These are phyloP conservation scores for Schizopygopsis malacanthus DNA, from an alignment of 2,797 vertebrate genomes.

Conservation along the genomic window DNA sequence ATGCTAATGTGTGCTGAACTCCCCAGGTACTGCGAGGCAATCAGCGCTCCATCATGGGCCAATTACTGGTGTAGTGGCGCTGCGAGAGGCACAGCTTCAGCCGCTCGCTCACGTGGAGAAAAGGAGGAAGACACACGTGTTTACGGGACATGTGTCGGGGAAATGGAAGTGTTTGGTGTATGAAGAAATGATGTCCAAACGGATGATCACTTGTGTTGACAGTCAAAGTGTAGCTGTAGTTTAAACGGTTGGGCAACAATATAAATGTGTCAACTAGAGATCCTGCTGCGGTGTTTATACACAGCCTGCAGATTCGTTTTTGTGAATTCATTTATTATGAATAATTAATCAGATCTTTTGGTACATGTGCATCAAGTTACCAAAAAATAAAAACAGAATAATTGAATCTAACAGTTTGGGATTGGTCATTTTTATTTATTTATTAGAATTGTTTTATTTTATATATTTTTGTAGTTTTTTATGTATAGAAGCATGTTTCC, in stretches of 20 bases:
- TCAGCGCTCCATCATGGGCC: conserved; percentile 46
- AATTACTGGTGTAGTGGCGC: conserved; percentile 35
- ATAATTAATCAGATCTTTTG: background rate
- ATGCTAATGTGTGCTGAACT: conserved; percentile 43
- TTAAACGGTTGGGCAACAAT: background rate
- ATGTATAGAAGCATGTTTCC: background rate
- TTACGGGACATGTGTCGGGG: background rate
- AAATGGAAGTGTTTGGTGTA: background rate
- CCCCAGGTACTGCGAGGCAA: conserved; percentile 40
- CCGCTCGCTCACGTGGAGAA: background rate
- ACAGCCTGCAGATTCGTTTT: background rate
- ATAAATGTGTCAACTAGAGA: background rate
- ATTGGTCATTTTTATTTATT: no score
- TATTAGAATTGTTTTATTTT: no score
- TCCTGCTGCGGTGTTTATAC: background rate
- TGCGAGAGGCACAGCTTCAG: background rate
- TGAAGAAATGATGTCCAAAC: conserved; percentile 1
- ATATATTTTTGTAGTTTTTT: background rate
- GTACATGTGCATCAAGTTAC: background rate
- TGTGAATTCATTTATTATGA: background rate
- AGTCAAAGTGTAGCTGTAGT: background rate
- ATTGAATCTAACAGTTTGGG: background rate
- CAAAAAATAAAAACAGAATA: background rate
- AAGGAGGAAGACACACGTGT: background rate
- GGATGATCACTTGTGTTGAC: background rate